Evolutionary conservation across 2,113 vertebrate genomes (phyloP).

Genomic region (Plestiodon gilberti): DNA sequence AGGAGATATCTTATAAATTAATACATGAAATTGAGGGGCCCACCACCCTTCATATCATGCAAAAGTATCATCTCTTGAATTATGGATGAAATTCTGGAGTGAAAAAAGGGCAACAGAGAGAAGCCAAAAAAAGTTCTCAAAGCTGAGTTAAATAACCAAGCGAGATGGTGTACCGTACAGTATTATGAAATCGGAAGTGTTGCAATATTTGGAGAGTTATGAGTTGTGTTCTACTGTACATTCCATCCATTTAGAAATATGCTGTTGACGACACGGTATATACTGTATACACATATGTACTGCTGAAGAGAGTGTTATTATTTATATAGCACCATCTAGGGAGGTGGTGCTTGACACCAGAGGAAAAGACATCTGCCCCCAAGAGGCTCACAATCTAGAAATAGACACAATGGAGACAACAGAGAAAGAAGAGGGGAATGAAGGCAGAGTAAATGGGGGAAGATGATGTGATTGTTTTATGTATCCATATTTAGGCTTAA

Average conservation of each 20-base stretch:
- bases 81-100: slow-evolving; percentile 35
- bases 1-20: slow-evolving; percentile 41
- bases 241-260: background rate
- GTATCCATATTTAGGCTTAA: no score
- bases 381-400: no score
- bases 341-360: background rate
- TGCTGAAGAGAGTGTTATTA: background rate
- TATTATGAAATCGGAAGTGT: background rate
- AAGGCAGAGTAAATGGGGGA: no score
- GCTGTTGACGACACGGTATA: no score
- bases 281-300: background rate
- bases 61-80: slow-evolving; percentile 18
- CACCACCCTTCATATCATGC: background rate
- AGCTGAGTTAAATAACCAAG: slow-evolving; percentile 9
- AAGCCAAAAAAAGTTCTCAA: slow-evolving; percentile 2
- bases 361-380: no score
- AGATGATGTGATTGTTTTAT: no score
- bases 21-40: slow-evolving; percentile 29
- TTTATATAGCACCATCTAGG: no score
- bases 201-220: background rate
- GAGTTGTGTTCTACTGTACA: background rate
- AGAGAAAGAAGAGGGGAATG: no score
- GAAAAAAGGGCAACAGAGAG: background rate
- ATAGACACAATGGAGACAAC: no score
- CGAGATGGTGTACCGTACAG: background rate